Base-by-base conservation (phyloP, 1,140 invertebrate species). In the Latrodectus geometricus region DNA sequence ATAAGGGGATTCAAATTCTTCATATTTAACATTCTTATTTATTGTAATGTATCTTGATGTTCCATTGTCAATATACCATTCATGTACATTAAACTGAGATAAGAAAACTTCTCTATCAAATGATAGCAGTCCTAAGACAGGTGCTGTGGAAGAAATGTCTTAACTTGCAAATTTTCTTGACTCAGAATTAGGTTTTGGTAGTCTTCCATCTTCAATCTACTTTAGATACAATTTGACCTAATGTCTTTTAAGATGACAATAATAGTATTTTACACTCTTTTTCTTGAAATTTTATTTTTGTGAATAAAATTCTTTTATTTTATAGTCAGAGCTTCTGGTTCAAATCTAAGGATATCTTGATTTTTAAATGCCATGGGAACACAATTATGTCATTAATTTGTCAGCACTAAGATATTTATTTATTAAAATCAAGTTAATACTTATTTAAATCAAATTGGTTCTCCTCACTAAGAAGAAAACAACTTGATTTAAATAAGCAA, bases 171-270 rank as follows among this genome's bases (percentile, higher is more conserved):
- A 52, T 35, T 35, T 5, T 35, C 5, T 35, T 72, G 21, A 20
- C n/a, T 74, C n/a, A 14, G 35, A 35, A 14, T 48, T 81, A 7
- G 49, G 5, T 17, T 81, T 81, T 48, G 3, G 8, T 49, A 65
- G 74, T 78, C 68, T 61, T 65, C 12, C 69, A n/a, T 86, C 83
- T 8, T 74, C 17, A 50, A 78, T 86, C 83, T 76, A 50, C 20
- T 70, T 75, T 54, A 9, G 9, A 35, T 50, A 77, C 48, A 54
- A 8, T 48, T 66, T 65, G n/a, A 65, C 61, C 61, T 7, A 65
- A n/a, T 65, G 61, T 65, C 61, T 7, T n/a, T 65, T 65, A 14
- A 14, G 3, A 3, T 65, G 61, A 65, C 61, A 65, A n/a, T 65
- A 65, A 65, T 65, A 3, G n/a, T 7, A 2, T n/a, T 65, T 65